These are phyloP conservation scores for Drosophila meridiana DNA, from an alignment of 2,888 invertebrate species.

Conservation along the genomic window DNA sequence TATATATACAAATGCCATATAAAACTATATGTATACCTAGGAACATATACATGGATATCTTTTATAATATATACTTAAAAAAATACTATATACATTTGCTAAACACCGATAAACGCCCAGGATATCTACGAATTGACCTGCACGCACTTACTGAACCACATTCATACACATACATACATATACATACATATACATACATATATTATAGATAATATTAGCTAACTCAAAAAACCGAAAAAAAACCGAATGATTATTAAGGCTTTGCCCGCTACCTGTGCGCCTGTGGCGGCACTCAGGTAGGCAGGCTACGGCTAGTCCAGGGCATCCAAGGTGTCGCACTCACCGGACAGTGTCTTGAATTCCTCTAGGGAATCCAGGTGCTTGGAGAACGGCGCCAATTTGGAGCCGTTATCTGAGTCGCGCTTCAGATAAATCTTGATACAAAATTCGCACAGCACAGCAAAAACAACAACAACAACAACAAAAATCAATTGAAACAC, in stretches of 20 bases:
- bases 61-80: neutral
- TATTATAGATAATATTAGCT: neutral
- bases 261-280: conserved; percentile 4
- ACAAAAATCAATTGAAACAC: conserved; percentile 1
- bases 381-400: conserved; percentile 83
- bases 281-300: neutral
- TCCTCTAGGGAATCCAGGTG: conserved; percentile 84
- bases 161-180: neutral
- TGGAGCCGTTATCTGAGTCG: conserved; percentile 75
- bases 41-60: too few species aligned
- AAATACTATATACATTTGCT: neutral
- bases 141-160: neutral
- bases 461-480: conserved; percentile 14
- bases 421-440: conserved; percentile 78
- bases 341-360: conserved; percentile 80
- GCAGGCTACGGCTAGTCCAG: neutral
- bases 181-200: neutral
- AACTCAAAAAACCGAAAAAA: neutral
- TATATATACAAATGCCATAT: too few species aligned
- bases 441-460: conserved; percentile 18
- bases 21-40: neutral
- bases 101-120: neutral
- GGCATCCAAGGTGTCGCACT: conserved; percentile 51
- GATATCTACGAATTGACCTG: neutral
- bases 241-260: neutral